Percentiles rank a stretch among this genome's conserved stretches.
Evolutionary conservation across 2,888 invertebrate species (phyloP).

Genomic region (Spisula solida): DNA sequence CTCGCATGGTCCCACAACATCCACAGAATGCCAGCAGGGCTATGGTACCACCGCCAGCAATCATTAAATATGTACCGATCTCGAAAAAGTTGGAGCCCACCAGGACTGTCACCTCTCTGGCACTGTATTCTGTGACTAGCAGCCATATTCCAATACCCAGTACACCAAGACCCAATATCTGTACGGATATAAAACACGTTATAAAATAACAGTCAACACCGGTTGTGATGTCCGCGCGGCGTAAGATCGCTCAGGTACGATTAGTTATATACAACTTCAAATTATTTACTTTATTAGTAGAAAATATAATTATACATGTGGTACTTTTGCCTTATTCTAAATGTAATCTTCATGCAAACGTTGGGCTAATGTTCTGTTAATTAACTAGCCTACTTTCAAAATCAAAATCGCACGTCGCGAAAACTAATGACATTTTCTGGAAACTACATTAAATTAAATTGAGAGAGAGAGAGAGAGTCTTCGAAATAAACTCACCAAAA

Average conservation of each 20-base stretch:
- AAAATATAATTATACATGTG: not conserved
- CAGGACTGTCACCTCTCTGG: slow-evolving; percentile 82
- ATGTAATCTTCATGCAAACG: not conserved
- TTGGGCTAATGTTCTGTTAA: not conserved
- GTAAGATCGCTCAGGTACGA: no score
- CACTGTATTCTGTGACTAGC: slow-evolving; percentile 84
- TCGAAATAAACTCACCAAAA: slow-evolving; percentile 76
- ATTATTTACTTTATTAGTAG: not conserved
- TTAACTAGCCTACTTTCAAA: not conserved
- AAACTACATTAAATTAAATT: no score
- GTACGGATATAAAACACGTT: slow-evolving; percentile 47
- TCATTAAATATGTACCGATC: slow-evolving; percentile 83
- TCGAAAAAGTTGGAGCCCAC: slow-evolving; percentile 82
- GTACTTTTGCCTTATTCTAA: not conserved
- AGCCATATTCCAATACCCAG: slow-evolving; percentile 84
- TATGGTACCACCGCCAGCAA: slow-evolving; percentile 83
- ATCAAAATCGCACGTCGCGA: not conserved
- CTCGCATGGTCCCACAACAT: slow-evolving; percentile 84
- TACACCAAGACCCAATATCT: slow-evolving; percentile 82
- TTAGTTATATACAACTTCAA: no score
- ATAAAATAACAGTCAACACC: no score
- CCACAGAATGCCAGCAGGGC: slow-evolving; percentile 84
- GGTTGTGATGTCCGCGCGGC: no score
- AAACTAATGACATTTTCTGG: not conserved
- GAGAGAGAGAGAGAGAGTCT: not conserved